Percentiles rank a stretch among this genome's conserved stretches.
Conservation (phyloP, 2,888 invertebrate species). For the Platynereis dumerilii region DNA sequence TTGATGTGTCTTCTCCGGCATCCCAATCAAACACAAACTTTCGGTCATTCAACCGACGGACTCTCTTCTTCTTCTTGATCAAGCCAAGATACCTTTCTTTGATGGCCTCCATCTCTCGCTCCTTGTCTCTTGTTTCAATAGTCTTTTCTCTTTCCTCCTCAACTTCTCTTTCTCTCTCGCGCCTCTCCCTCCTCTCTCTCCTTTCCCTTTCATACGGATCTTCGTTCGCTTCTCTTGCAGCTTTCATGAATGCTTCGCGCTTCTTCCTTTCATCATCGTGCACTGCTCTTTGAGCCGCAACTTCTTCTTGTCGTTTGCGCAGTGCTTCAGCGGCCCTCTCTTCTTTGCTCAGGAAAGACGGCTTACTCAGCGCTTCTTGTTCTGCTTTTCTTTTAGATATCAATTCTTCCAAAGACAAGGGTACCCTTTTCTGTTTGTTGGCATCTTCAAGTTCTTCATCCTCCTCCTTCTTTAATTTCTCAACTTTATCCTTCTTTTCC, state of each 20-base stretch:
- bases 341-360: slow-evolving; percentile 95
- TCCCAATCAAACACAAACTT: slow-evolving; percentile 99
- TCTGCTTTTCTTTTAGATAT: slow-evolving; percentile 95
- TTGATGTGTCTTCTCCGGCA: slow-evolving; percentile 96
- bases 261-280: slow-evolving; percentile 75
- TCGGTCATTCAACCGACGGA: slow-evolving; percentile 91
- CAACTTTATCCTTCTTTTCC: slow-evolving; percentile 25
- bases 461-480: not conserved
- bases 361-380: slow-evolving; percentile 92
- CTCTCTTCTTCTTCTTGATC: slow-evolving; percentile 84
- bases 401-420: slow-evolving; percentile 93
- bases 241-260: slow-evolving; percentile 67
- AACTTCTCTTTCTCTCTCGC: slow-evolving; percentile 45
- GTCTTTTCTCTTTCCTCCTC: slow-evolving; percentile 47
- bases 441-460: slow-evolving; percentile 31
- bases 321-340: slow-evolving; percentile 90
- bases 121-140: slow-evolving; percentile 77
- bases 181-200: slow-evolving; percentile 39
- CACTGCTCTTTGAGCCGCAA: slow-evolving; percentile 78
- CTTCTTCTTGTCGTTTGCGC: slow-evolving; percentile 84
- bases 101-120: slow-evolving; percentile 92
- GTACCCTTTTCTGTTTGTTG: slow-evolving; percentile 68
- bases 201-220: slow-evolving; percentile 40
- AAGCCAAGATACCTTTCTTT: slow-evolving; percentile 94
- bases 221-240: slow-evolving; percentile 54